Base-by-base conservation (phyloP, 2,797 vertebrate genomes). In the Percopsis omiscomaycus region DNA sequence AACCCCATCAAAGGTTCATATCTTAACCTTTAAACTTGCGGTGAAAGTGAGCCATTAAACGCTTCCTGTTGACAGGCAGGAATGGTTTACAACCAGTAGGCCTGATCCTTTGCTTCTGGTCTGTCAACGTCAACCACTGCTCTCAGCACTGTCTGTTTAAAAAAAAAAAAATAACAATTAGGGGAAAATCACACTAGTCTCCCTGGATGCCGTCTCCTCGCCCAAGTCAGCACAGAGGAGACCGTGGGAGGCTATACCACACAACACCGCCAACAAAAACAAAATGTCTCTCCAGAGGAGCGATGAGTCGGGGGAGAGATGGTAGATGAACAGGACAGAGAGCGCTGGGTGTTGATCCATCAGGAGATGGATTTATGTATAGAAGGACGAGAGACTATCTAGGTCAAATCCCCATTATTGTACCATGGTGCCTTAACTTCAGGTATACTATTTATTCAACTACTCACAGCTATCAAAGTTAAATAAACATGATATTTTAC, bases 81-180 rank as follows among this genome's bases (percentile, higher is more conserved):
- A 51, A 50, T n/a, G 30, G 4, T 61, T 28, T 1, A 46, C 50
- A 11, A 51, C 62, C 60, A 45, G 65, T 75, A 74, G 71, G 57
- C 50, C 5, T 58, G 47, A 65, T 22, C 22, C 22, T 22, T 22
- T 22, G 22, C 22, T 2, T 4, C 37, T 42, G 37, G 37, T 42
- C 37, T 42, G 37, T 76, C 79, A 83, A 73, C 42, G 3, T 13
- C 45, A 74, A 68, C 66, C 70, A 30, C 62, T 74, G 70, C 75
- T 81, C 70, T 61, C 82, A 62, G 29, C 63, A 68, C 55, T 59
- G 73, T 74, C 80, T 66, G 75, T 10, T 16, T 0, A 4, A 22
- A 15, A 8, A 15, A 22, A 82, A 78, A 79, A 67, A 78, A 85
- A 89, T n/a, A n/a, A 89, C 79, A 90, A 88, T 88, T 83, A 91